Evolutionary conservation across 2,113 vertebrate genomes (phyloP).

Genomic region (Typhlomys cinereus): DNA sequence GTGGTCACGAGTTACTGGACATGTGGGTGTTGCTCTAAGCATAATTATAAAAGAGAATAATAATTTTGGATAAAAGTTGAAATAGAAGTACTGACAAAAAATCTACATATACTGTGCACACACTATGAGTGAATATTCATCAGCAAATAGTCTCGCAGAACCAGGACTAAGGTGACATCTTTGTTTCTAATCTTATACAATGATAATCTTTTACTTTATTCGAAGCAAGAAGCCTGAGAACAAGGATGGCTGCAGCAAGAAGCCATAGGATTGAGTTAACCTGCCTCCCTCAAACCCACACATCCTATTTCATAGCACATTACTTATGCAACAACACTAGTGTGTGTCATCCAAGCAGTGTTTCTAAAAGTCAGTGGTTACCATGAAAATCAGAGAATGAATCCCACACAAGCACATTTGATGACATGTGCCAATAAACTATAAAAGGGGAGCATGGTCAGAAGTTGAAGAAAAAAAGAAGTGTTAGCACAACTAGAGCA

Average conservation of each 20-base stretch:
- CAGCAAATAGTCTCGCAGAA: neutral
- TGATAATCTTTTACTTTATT: neutral
- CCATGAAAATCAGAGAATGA: neutral
- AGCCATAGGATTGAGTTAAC: neutral
- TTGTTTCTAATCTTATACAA: neutral
- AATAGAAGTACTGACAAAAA: neutral
- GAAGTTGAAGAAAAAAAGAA: neutral
- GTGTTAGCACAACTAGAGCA: neutral
- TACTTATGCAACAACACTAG: neutral
- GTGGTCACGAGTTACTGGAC: neutral
- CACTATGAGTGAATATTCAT: neutral
- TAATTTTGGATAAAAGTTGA: neutral
- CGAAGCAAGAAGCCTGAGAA: neutral
- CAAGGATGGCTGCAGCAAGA: neutral
- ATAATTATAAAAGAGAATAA: neutral
- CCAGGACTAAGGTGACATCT: accelerated
- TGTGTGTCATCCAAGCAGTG: neutral
- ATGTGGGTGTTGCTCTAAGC: neutral
- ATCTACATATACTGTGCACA: neutral
- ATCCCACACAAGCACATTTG: neutral
- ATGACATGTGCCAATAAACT: neutral
- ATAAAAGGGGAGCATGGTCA: neutral
- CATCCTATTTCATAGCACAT: neutral
- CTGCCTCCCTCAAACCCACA: neutral
- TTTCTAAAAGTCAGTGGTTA: neutral